A percentile compares a stretch with the other conserved stretches of the same genome.
Evolutionary conservation across 2,113 vertebrate genomes (phyloP).

Genomic region (Sakesphorus luctuosus): DNA sequence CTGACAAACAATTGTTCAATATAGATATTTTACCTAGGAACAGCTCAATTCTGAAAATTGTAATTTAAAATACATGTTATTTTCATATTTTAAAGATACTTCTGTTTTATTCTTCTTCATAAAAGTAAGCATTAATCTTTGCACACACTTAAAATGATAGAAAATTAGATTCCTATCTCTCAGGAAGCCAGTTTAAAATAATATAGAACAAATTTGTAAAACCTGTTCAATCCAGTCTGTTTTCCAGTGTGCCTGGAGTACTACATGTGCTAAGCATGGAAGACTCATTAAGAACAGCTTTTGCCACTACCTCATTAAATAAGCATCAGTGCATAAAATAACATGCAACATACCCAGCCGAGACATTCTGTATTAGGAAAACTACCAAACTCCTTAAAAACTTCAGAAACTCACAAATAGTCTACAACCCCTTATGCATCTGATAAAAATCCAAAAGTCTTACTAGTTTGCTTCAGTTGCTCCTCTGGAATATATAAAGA

Average conservation of each 20-base stretch:
- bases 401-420: neutral
- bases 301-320: slow-evolving; percentile 10
- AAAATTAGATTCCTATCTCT: neutral
- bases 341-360: neutral
- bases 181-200: slow-evolving; percentile 13
- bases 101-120: neutral
- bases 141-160: neutral
- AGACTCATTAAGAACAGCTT: neutral
- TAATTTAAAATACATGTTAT: neutral
- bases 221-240: neutral
- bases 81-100: neutral
- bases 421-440: neutral
- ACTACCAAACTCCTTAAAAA: slow-evolving; percentile 6
- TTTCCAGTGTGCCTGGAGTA: neutral
- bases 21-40: neutral
- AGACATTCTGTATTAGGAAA: neutral
- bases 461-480: neutral
- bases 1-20: neutral
- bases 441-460: neutral
- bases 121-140: neutral
- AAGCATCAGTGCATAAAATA: neutral
- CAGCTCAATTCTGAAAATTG: neutral
- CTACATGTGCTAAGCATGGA: neutral
- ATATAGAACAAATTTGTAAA: neutral
- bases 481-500: neutral